These are phyloP conservation scores for Adrianichthys oophorus DNA, from an alignment of 2,797 vertebrate species.

Conservation along the genomic window DNA sequence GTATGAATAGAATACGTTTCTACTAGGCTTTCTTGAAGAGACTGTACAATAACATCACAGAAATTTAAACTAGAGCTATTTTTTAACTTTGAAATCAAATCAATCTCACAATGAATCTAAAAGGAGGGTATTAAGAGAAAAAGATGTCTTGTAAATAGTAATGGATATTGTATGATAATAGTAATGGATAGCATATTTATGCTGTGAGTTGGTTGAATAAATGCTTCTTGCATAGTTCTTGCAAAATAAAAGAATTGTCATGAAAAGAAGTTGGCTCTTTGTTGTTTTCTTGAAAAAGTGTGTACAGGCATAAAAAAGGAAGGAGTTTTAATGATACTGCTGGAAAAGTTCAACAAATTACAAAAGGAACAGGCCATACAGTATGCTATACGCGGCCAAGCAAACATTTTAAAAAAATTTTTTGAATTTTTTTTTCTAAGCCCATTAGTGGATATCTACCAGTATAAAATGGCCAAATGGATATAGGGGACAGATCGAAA, in stretches of 20 bases:
- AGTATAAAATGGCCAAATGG: no score
- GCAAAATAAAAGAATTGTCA: conserved; percentile 79
- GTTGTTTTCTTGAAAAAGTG: background rate
- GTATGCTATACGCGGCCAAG: no score
- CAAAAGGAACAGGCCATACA: no score
- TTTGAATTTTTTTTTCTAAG: no score
- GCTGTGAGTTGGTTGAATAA: conserved; percentile 64
- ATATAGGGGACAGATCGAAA: no score
- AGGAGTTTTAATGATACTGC: no score
- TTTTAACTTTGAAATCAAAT: conserved; percentile 24
- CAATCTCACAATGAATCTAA: conserved; percentile 20
- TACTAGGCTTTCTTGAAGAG: conserved; percentile 46
- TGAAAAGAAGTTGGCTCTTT: conserved; percentile 29
- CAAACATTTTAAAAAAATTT: no score
- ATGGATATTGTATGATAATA: conserved; percentile 56
- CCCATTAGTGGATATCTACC: no score
- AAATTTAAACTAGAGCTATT: conserved; percentile 37
- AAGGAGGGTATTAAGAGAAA: conserved; percentile 36
- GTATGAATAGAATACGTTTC: conserved; percentile 44
- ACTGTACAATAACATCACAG: conserved; percentile 42
- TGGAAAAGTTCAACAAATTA: no score
- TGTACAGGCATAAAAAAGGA: background rate
- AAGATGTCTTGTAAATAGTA: conserved; percentile 71
- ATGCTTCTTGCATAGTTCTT: conserved; percentile 47
- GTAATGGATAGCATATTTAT: conserved; percentile 74